These are phyloP conservation scores for Strigamia maritima DNA, from an alignment of 2,888 invertebrate species.

Conservation along the genomic window DNA sequence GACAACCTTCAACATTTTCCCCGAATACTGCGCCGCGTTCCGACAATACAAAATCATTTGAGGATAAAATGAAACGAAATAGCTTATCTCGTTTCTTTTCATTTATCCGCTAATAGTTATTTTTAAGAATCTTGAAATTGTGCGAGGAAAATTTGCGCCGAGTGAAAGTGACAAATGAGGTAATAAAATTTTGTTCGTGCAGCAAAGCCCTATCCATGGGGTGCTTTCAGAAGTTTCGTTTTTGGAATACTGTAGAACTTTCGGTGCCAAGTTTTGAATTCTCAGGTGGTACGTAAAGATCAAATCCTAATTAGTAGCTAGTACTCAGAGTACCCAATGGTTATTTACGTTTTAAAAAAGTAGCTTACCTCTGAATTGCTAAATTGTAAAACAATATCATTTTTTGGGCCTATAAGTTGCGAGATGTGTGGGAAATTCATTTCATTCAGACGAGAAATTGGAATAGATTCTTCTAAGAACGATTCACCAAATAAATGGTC, in stretches of 20 bases:
- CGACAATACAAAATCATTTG: constrained; percentile 12
- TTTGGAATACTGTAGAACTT: too few species aligned
- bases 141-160: not conserved
- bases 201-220: not conserved
- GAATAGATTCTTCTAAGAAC: not conserved
- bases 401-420: not conserved
- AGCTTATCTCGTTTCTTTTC: not conserved
- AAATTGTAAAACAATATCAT: not conserved
- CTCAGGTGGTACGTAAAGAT: too few species aligned
- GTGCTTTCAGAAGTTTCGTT: not conserved
- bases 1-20: constrained; percentile 8
- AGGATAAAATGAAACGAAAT: not conserved
- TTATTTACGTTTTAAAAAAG: too few species aligned
- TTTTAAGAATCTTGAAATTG: not conserved
- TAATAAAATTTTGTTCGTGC: not conserved
- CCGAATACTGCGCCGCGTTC: not conserved
- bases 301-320: too few species aligned
- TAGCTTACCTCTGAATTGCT: constrained; percentile 17
- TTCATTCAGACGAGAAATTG: not conserved
- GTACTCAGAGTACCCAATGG: too few species aligned
- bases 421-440: not conserved
- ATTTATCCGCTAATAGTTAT: not conserved
- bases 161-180: not conserved
- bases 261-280: too few species aligned
- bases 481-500: not conserved